Conservation (phyloP, 2,888 invertebrate species). For the Sphecodes monilicornis region DNA sequence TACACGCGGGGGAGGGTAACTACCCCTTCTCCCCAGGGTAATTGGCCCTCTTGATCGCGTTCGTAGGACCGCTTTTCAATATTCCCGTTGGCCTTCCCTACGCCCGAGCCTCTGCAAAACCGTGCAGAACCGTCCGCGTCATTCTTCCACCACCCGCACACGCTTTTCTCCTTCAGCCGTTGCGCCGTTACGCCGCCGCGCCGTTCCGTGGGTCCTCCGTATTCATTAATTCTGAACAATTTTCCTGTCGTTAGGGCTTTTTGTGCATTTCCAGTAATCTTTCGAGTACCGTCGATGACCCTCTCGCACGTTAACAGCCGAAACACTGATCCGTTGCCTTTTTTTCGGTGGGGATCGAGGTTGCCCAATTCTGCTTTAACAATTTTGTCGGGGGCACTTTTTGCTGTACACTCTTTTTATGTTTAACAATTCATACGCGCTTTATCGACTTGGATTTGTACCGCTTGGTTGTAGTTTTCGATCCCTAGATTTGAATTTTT, state of each 20-base stretch:
- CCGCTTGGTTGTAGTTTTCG: background rate
- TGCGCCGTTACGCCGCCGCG: background rate
- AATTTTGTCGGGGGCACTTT: too few relatives aligned
- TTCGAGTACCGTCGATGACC: background rate
- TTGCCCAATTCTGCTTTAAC: background rate
- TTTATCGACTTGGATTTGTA: background rate
- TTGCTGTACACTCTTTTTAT: background rate
- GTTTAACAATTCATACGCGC: background rate
- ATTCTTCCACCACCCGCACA: background rate
- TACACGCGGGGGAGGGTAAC: constrained; percentile 56
- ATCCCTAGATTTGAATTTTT: background rate
- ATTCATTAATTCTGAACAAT: constrained; percentile 17
- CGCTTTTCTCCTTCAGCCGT: background rate
- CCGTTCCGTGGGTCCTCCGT: background rate
- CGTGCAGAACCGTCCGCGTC: constrained; percentile 1
- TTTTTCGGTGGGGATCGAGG: background rate
- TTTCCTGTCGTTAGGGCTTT: background rate
- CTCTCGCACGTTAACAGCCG: background rate
- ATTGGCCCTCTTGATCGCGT: constrained; percentile 84
- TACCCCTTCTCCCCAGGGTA: constrained; percentile 71
- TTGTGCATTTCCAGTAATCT: background rate
- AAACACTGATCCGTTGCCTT: background rate
- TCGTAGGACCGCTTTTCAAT: constrained; percentile 80
- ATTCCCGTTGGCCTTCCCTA: constrained; percentile 64
- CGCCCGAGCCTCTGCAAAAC: constrained; percentile 20